Conservation (phyloP, 2,888 invertebrate genomes). For the Pseudococcus jackbeardsleyi region DNA sequence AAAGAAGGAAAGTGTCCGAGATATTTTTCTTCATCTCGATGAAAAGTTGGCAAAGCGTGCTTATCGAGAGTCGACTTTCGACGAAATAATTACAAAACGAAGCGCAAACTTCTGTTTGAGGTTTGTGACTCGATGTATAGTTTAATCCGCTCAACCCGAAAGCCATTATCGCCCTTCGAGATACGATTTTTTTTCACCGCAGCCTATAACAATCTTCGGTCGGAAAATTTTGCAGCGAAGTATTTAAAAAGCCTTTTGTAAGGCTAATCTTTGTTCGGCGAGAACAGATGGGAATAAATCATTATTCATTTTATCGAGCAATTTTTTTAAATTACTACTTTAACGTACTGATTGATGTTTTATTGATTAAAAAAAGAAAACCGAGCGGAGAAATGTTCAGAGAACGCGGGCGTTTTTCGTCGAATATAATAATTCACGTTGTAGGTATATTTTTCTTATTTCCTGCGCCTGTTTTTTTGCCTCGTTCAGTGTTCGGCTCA, state of each 20-base stretch:
- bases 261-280: background rate
- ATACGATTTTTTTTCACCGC: too few relatives aligned
- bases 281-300: background rate
- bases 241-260: background rate
- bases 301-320: background rate
- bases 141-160: background rate
- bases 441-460: slow-evolving; percentile 2
- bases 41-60: background rate
- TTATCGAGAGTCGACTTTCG: background rate
- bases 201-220: background rate
- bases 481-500: background rate
- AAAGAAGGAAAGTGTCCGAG: background rate
- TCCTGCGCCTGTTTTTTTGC: background rate
- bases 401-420: background rate
- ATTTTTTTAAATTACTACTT: background rate
- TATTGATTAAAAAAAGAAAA: background rate
- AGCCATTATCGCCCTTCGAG: too few relatives aligned
- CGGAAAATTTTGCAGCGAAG: background rate
- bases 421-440: slow-evolving; percentile 2
- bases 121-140: background rate
- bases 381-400: background rate
- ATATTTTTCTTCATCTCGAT: background rate
- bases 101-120: background rate
- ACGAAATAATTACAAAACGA: slow-evolving; percentile 3
- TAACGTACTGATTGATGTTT: background rate